These are phyloP conservation scores for Panthera uncia DNA, from an alignment of 2,113 vertebrate species.

Conservation along the genomic window DNA sequence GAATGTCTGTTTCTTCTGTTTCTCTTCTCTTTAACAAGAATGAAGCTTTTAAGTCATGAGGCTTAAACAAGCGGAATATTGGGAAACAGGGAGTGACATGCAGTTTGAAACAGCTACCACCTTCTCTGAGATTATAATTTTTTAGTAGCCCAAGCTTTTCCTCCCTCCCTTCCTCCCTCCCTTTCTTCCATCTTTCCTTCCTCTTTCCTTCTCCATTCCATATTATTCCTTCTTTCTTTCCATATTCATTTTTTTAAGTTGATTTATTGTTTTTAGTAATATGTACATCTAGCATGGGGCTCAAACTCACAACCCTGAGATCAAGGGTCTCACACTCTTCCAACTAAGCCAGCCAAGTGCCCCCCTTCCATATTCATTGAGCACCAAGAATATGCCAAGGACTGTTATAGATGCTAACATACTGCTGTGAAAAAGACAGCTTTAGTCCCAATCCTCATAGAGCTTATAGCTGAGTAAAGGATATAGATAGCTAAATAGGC, in stretches of 20 bases:
- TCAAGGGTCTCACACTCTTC: not conserved
- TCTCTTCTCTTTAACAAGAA: not conserved
- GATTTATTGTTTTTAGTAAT: not conserved
- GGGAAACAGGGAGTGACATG: not conserved
- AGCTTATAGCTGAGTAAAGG: not conserved
- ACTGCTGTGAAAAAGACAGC: slow-evolving; percentile 42
- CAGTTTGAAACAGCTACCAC: not conserved
- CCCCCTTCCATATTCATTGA: slow-evolving; percentile 2
- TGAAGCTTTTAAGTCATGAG: slow-evolving; percentile 29
- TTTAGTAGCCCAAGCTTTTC: not conserved
- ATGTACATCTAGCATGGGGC: not conserved
- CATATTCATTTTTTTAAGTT: not conserved
- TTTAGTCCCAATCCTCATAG: not conserved
- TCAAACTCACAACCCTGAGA: not conserved
- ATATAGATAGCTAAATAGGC: slow-evolving; percentile 27
- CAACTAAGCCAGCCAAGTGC: not conserved
- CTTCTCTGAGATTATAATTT: slow-evolving; percentile 8
- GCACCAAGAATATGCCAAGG: not conserved
- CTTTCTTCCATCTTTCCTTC: not conserved
- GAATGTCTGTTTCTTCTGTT: not conserved
- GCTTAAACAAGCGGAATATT: not conserved
- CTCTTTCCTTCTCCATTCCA: not conserved
- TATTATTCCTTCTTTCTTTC: not conserved
- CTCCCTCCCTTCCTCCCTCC: not conserved
- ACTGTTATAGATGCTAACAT: slow-evolving; percentile 8